These are phyloP conservation scores for Anarrhichthys ocellatus DNA, from an alignment of 2,113 vertebrate species.

Conservation along the genomic window DNA sequence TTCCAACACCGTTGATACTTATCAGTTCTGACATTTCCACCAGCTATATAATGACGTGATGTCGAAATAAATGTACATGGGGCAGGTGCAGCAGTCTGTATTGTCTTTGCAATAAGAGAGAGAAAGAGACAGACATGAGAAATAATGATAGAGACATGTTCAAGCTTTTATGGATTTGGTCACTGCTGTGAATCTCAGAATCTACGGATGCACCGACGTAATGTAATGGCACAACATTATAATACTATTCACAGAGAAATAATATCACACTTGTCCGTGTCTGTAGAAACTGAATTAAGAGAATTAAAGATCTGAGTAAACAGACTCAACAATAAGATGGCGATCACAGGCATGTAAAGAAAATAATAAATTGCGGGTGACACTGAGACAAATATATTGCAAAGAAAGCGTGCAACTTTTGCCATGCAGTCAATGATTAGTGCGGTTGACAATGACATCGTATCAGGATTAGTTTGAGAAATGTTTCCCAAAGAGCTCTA, in stretches of 20 bases:
- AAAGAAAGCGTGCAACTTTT: slow-evolving; percentile 67
- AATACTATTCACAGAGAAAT: slow-evolving; percentile 8
- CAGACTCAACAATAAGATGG: slow-evolving; percentile 5
- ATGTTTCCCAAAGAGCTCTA: slow-evolving; percentile 25
- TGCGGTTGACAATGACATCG: slow-evolving; percentile 37
- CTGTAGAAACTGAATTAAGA: slow-evolving; percentile 6
- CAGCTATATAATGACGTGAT: slow-evolving; percentile 64
- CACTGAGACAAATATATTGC: slow-evolving; percentile 22
- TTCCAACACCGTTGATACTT: slow-evolving; percentile 53
- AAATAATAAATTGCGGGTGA: not conserved
- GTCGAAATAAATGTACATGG: slow-evolving; percentile 76
- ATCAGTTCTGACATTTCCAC: slow-evolving; percentile 66
- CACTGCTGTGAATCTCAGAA: slow-evolving; percentile 2
- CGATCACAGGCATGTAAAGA: slow-evolving; percentile 20
- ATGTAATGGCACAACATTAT: slow-evolving; percentile 9
- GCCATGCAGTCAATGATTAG: slow-evolving; percentile 72
- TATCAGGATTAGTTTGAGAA: slow-evolving; percentile 57
- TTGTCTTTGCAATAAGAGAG: slow-evolving; percentile 51
- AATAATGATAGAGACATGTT: slow-evolving; percentile 20
- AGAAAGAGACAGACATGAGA: slow-evolving; percentile 46
- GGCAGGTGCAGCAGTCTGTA: slow-evolving; percentile 68
- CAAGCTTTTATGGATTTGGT: slow-evolving; percentile 7
- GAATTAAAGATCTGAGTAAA: slow-evolving; percentile 24
- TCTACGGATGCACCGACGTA: slow-evolving; percentile 7
- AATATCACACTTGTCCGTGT: slow-evolving; percentile 2